Evolutionary conservation across 2,113 vertebrate genomes (phyloP), one percentile per base, ranked within the genome.

Genomic region (Otus sunia): DNA sequence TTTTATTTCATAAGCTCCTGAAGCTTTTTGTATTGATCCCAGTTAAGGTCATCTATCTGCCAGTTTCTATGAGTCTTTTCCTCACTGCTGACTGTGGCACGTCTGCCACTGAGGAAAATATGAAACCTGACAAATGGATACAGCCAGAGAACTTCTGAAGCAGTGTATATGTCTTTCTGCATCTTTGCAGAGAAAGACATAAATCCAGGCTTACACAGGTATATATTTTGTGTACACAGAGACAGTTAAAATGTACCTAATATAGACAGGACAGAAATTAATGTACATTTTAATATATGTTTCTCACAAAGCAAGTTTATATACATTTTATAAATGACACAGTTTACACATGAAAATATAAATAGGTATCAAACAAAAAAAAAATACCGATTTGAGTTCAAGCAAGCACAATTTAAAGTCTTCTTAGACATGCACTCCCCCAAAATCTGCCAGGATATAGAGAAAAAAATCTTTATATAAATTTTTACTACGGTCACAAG

Each of bases 1-100:
- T 32, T 96, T 86, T 67, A 75, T 91, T 87, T 92, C 85, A 86
- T 92, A 21, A 92, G 71, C 86, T 96, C 81, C 92, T 79, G 32
- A 39, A 94, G 73, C 53, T 94, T 94, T 94, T 62, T 67, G 27
- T 64, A 78, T 76, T 83, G 69, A 87, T 91, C 82, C 60, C 83
- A 69, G 63, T 15, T 84, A 32, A 81, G 79, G 59, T 49, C 68
- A 69, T 55, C 62, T 80, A 39, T 81, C 92, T 90, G 63, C 68
- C 80, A 81, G 55, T 45, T 49, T 50, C 93, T 86, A 8, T 50
- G 27, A 64, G 21, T 29, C 64, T 34, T 17, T 60, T 58, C 63
- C 55, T 60, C 39, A 12, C 27, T 90, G 76, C 84, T 90, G 68
- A 34, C 79, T 78, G 53, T 43, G 68, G 25, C 80, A 52, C 2